A percentile compares a stretch with the other conserved stretches of the same genome.
These are phyloP conservation scores for Mus spretus DNA, from an alignment of 2,797 vertebrate species.

Conservation along the genomic window DNA sequence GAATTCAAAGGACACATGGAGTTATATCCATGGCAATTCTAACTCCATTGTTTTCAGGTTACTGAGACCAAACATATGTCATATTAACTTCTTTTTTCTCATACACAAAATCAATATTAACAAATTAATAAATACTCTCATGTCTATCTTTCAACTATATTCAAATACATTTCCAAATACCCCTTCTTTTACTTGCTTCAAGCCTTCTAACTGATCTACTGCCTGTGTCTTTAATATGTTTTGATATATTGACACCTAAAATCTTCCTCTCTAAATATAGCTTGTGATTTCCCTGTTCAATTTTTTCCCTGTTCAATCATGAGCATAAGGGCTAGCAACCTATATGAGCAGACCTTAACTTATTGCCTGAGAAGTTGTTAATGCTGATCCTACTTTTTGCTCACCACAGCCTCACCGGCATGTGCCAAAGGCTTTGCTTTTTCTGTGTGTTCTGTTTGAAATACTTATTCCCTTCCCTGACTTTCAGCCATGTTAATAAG, in stretches of 20 bases:
- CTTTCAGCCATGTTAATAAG: background rate
- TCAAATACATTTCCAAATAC: background rate
- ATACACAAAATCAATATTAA: background rate
- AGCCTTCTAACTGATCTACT: background rate
- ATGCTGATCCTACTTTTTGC: background rate
- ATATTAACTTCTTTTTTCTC: background rate
- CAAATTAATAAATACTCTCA: background rate
- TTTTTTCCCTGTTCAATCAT: background rate
- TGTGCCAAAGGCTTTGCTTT: background rate
- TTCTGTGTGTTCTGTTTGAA: background rate
- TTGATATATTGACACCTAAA: background rate
- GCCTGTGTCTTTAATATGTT: background rate
- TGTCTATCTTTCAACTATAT: background rate
- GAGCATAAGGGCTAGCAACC: background rate
- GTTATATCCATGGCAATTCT: background rate
- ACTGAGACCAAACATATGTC: background rate
- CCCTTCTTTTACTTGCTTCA: background rate
- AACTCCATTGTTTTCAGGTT: background rate
- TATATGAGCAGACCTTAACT: background rate
- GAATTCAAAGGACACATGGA: background rate
- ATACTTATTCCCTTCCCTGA: background rate
- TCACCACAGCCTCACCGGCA: background rate
- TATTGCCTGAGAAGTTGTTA: background rate
- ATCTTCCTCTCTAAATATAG: background rate
- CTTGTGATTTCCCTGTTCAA: background rate